Evolutionary conservation across 2,113 vertebrate genomes (phyloP).

Genomic region (Dromiciops gliroides): DNA sequence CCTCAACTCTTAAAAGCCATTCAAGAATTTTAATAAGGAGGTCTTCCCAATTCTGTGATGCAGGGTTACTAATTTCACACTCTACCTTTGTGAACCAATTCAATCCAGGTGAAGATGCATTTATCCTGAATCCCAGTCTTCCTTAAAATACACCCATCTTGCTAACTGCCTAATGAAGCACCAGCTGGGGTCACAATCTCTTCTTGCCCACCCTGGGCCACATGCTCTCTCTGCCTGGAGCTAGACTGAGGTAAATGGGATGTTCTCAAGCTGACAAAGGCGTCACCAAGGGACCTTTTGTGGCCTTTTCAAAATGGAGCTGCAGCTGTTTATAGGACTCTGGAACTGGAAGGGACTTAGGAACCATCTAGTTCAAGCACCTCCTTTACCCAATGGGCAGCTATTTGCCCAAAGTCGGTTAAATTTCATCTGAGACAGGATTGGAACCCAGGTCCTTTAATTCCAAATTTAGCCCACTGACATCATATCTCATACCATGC

Average conservation of each 20-base stretch:
- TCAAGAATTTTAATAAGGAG: constrained; percentile 7
- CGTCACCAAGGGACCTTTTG: background rate
- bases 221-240: background rate
- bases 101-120: background rate
- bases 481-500: no score
- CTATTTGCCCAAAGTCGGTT: background rate
- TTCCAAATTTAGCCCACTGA: background rate
- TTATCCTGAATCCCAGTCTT: background rate
- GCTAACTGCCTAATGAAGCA: background rate
- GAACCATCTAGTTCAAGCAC: background rate
- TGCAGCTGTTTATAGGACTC: background rate
- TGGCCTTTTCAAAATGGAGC: background rate
- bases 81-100: background rate
- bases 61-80: constrained; percentile 19
- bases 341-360: background rate
- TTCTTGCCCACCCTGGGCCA: background rate
- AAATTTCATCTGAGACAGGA: background rate
- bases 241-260: background rate
- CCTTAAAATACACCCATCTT: background rate
- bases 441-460: background rate
- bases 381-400: background rate
- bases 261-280: background rate
- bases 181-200: background rate
- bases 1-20: background rate
- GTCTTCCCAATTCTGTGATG: background rate